Conservation (phyloP, 2,888 invertebrate species). For the Catonia carolina region DNA sequence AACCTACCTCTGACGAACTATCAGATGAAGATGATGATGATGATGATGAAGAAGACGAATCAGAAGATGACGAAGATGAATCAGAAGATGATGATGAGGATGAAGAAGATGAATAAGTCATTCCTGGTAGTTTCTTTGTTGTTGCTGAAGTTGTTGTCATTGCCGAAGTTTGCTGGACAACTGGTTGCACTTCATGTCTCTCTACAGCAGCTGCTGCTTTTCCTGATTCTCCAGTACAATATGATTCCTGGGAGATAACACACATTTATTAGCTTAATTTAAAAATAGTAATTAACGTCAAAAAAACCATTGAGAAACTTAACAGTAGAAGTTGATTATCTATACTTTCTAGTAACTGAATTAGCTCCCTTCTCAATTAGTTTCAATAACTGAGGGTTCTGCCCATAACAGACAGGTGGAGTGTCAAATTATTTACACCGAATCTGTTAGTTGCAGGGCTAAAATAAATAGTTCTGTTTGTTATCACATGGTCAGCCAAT, state of each 20-base stretch:
- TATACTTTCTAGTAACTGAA: too few relatives aligned
- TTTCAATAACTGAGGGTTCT: too few relatives aligned
- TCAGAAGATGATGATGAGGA: slow-evolving; percentile 32
- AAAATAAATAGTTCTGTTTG: too few relatives aligned
- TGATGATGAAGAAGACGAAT: slow-evolving; percentile 28
- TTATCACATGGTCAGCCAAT: too few relatives aligned
- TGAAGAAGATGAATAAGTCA: slow-evolving; percentile 7
- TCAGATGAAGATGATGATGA: slow-evolving; percentile 32
- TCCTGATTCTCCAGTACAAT: slow-evolving; percentile 75
- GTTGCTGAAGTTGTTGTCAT: background rate
- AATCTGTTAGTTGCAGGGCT: too few relatives aligned
- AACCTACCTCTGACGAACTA: slow-evolving; percentile 5
- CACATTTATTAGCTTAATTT: slow-evolving; percentile 26
- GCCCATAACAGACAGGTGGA: too few relatives aligned
- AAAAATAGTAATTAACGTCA: too few relatives aligned
- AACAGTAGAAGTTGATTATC: too few relatives aligned
- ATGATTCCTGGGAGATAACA: slow-evolving; percentile 66
- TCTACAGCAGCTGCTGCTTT: slow-evolving; percentile 34
- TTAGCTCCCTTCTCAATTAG: too few relatives aligned
- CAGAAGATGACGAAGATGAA: slow-evolving; percentile 25
- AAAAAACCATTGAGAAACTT: too few relatives aligned
- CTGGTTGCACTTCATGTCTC: slow-evolving; percentile 14
- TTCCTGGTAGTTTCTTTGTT: too few relatives aligned
- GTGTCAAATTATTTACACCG: too few relatives aligned
- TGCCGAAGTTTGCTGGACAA: background rate